phyloP scores from a whole-genome alignment of 2,797 vertebrate species.

The Betta splendens region DNA sequence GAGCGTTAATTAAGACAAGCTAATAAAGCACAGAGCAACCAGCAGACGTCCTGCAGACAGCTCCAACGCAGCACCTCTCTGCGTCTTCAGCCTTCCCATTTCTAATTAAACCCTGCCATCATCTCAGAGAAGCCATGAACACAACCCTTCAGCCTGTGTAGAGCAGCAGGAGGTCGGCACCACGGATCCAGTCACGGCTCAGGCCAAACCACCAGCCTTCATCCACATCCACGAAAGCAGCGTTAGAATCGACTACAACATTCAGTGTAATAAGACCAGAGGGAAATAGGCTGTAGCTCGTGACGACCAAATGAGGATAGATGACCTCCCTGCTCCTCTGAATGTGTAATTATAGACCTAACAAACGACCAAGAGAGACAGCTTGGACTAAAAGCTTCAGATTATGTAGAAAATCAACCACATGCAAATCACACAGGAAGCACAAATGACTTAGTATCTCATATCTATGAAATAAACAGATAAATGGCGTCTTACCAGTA shows the following conservation, averaged over 20 bases:
- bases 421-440: neutral
- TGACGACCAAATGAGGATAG: slow-evolving; percentile 17
- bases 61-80: neutral
- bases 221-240: neutral
- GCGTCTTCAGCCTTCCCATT: neutral
- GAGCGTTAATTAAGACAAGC: slow-evolving; percentile 62
- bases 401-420: slow-evolving; percentile 4
- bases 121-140: neutral
- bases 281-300: slow-evolving; percentile 4
- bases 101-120: neutral
- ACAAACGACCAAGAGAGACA: too few species aligned
- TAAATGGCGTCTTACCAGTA: slow-evolving; percentile 89
- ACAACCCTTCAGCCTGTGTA: neutral
- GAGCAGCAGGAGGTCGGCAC: neutral
- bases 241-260: slow-evolving; percentile 6
- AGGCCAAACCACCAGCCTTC: neutral
- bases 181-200: neutral
- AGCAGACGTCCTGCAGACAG: neutral
- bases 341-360: slow-evolving; percentile 27
- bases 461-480: neutral
- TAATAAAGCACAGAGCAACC: slow-evolving; percentile 54
- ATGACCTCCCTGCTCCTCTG: slow-evolving; percentile 32
- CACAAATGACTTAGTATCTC: too few species aligned
- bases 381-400: too few species aligned
- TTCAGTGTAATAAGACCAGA: neutral